Conservation (phyloP, 2,113 vertebrate genomes). For the Pardalotus punctatus region DNA sequence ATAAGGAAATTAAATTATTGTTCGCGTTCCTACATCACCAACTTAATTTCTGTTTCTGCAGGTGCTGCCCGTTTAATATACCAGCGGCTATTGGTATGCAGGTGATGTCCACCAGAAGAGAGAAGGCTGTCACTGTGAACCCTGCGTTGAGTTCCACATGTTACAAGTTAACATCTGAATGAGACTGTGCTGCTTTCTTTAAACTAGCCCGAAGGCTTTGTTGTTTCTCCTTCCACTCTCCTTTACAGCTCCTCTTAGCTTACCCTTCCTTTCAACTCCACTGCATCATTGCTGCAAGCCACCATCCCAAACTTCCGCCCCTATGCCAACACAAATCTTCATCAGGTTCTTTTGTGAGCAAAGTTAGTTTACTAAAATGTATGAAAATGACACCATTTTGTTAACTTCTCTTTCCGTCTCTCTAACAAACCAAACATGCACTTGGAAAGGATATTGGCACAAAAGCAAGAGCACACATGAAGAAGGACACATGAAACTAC, state of each 20-base stretch:
- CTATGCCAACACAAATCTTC: neutral
- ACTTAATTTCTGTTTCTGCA: neutral
- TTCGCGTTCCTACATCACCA: neutral
- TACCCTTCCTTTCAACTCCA: neutral
- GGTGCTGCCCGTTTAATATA: neutral
- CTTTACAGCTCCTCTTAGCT: neutral
- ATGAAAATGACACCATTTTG: neutral
- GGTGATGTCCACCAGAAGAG: neutral
- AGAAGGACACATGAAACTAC: neutral
- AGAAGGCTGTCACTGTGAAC: neutral
- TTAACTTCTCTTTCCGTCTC: neutral
- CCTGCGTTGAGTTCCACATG: neutral
- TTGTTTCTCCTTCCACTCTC: neutral
- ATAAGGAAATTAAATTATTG: neutral
- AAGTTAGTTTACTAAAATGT: neutral
- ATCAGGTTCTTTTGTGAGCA: neutral
- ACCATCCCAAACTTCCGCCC: neutral
- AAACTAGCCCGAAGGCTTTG: neutral
- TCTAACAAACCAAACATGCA: neutral
- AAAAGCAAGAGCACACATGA: neutral
- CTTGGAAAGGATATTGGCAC: neutral
- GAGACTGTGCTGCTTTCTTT: neutral
- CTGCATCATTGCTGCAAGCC: neutral
- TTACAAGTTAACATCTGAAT: neutral
- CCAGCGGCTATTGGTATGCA: neutral